These are phyloP conservation scores for Oncorhynchus tshawytscha DNA, from an alignment of 2,113 vertebrate species.

Conservation along the genomic window DNA sequence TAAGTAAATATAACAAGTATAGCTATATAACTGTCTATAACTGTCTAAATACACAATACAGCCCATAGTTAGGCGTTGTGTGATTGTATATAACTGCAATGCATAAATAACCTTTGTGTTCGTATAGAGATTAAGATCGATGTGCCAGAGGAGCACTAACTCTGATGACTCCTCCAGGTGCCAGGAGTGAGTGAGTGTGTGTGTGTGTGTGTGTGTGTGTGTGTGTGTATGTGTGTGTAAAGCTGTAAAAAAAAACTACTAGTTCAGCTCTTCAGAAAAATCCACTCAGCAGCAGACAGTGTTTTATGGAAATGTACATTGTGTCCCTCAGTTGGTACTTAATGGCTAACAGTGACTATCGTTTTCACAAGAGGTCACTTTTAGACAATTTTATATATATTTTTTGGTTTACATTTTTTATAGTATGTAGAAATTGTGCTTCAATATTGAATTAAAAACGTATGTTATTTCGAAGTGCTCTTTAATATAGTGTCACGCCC, in stretches of 20 bases:
- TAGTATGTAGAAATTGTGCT: no score
- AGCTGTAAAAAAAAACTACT: conserved; percentile 65
- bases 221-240: no score
- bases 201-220: no score
- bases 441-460: no score
- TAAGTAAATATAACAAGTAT: not conserved
- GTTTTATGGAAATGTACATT: conserved; percentile 32
- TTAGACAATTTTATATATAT: not conserved
- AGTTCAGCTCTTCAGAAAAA: conserved; percentile 61
- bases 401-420: no score
- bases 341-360: not conserved
- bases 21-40: not conserved
- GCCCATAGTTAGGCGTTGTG: conserved; percentile 9
- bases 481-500: no score
- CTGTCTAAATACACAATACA: conserved; percentile 37
- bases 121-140: conserved; percentile 29
- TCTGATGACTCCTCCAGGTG: conserved; percentile 68
- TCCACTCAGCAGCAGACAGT: conserved; percentile 45
- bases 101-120: conserved; percentile 34
- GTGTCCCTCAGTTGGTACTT: conserved; percentile 21
- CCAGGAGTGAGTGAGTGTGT: conserved; percentile 37
- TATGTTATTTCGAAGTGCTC: no score
- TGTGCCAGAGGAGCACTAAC: conserved; percentile 72
- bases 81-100: conserved; percentile 49
- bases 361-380: no score